Percentiles rank a stretch among this genome's conserved stretches.
These are phyloP conservation scores for Antennarius maculatus DNA, from an alignment of 2,797 vertebrate species.

Conservation along the genomic window DNA sequence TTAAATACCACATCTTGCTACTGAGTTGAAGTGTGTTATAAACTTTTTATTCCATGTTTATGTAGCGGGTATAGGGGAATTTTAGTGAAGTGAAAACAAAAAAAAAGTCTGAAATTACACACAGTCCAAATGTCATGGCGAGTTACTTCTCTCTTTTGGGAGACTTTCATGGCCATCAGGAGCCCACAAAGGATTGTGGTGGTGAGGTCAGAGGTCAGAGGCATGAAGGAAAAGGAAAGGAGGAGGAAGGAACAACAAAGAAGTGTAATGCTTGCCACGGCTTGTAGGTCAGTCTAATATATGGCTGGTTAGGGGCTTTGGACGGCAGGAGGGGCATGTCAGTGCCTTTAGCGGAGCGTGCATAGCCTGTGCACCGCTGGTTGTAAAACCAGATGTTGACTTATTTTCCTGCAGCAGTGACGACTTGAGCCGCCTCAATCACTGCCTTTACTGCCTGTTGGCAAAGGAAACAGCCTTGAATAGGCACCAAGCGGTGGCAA, in stretches of 20 bases:
- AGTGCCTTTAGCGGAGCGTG: slow-evolving; percentile 22
- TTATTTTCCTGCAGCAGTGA: slow-evolving; percentile 50
- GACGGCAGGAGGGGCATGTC: slow-evolving; percentile 24
- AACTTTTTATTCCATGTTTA: too few relatives aligned
- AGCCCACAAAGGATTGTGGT: slow-evolving; percentile 36
- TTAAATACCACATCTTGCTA: too few relatives aligned
- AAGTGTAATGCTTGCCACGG: slow-evolving; percentile 48
- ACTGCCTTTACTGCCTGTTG: slow-evolving; percentile 58
- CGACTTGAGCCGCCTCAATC: slow-evolving; percentile 58
- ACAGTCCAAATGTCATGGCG: not conserved
- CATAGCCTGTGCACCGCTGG: slow-evolving; percentile 23
- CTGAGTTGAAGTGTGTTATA: too few relatives aligned
- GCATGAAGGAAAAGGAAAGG: slow-evolving; percentile 35
- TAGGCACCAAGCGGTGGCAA: slow-evolving; percentile 52
- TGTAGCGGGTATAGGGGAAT: not conserved
- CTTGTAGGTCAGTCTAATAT: slow-evolving; percentile 69
- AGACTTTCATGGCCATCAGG: slow-evolving; percentile 35
- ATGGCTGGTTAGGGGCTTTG: slow-evolving; percentile 53
- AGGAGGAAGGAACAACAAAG: slow-evolving; percentile 55
- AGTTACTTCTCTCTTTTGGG: slow-evolving; percentile 17
- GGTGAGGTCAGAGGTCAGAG: slow-evolving; percentile 43
- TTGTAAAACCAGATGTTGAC: slow-evolving; percentile 74
- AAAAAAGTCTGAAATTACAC: not conserved
- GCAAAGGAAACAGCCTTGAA: slow-evolving; percentile 54
- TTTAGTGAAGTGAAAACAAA: not conserved